Evolutionary conservation across 1,140 invertebrate genomes (phyloP), one percentile per base, ranked within the genome.

Genomic region (Drosophila mauritiana): DNA sequence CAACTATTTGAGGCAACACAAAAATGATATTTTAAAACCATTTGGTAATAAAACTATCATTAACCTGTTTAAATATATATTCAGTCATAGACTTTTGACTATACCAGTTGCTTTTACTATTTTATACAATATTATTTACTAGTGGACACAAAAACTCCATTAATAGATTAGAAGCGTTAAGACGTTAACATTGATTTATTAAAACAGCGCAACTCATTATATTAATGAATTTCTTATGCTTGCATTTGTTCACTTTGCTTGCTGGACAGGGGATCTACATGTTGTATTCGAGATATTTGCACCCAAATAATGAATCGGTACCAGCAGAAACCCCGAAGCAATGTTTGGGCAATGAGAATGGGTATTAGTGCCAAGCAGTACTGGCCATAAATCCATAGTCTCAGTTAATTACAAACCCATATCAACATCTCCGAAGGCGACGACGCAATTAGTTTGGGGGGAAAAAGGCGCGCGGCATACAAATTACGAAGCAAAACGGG

Each of bases 401-500:
- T 58, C 48, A 58, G 51, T 55, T 82, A 78, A 88, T 82, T 82
- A 53, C 78, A 76, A 75, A 64, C 62, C 62, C 73, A 69, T 77
- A 69, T 77, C 63, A 69, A 59, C 73, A 54, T 54, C 55, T 55
- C 46, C 34, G 37, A 61, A 51, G 49, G 43, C 56, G 52, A 53
- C 73, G 34, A 77, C 62, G 77, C 76, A 84, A 84, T 84, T 81
- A 78, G 63, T 78, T 55, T 46, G 15, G 15, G 65, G 63, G 65
- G 72, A 51, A 15, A 31, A 31, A 36, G 52, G 37, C 59, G 59
- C 49, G 62, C 67, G 73, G 53, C 72, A 75, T 57, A 67, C 77
- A 86, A 67, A 78, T 86, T 81, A 65, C 63, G 63, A 74, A 62
- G 75, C 45, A 65, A 80, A 85, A 64, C 76, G 49, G 49, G 52